Conservation (phyloP, 2,888 invertebrate species). For the Drosophila engyochracea region DNA sequence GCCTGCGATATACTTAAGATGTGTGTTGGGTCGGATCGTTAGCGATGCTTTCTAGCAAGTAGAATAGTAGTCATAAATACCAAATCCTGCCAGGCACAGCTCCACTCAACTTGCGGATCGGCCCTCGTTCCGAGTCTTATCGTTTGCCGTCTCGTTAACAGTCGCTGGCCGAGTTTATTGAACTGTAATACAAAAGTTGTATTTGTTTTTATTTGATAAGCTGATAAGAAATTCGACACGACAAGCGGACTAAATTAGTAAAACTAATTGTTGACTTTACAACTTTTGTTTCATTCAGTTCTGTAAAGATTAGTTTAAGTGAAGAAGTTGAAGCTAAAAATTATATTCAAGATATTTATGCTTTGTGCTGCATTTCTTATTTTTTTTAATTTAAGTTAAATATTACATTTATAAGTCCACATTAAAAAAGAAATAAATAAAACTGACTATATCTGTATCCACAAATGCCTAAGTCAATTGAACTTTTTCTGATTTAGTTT, state of each 20-base stretch:
- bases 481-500: neutral
- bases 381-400: neutral
- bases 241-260: neutral
- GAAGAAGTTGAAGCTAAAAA: too few species aligned
- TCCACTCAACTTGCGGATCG: slow-evolving; percentile 14
- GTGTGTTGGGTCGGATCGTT: slow-evolving; percentile 66
- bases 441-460: neutral
- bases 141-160: neutral
- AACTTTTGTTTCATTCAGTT: neutral
- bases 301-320: neutral
- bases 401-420: neutral
- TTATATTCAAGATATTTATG: neutral
- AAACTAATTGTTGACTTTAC: slow-evolving; percentile 6
- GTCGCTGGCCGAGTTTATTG: slow-evolving; percentile 26
- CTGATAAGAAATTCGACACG: slow-evolving; percentile 21
- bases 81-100: slow-evolving; percentile 68
- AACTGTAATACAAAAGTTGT: slow-evolving; percentile 32
- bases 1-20: slow-evolving; percentile 74
- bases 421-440: neutral
- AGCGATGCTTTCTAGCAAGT: slow-evolving; percentile 75
- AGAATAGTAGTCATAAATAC: slow-evolving; percentile 80
- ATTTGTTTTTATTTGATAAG: neutral
- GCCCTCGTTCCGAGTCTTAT: slow-evolving; percentile 9
- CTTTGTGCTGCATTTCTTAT: neutral
- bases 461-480: neutral